phyloP scores from a whole-genome alignment of 2,797 vertebrate species.

The Sparidentex hasta region DNA sequence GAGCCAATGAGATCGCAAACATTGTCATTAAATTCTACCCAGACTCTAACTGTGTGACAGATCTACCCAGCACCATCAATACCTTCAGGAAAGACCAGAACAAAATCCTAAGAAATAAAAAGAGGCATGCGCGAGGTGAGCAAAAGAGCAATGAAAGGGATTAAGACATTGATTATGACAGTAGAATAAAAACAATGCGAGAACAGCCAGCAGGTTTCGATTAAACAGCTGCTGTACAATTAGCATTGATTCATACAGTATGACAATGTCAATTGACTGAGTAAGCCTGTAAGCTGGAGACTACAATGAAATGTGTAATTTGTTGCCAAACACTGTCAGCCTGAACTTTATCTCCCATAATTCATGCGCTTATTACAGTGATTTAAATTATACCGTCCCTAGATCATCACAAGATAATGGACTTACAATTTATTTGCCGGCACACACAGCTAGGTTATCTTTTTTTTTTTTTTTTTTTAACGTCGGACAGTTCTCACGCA shows the following conservation, averaged over 20 bases:
- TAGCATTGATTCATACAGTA: background rate
- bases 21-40: background rate
- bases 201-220: background rate
- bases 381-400: background rate
- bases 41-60: background rate
- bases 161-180: background rate
- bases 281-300: background rate
- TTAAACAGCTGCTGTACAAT: background rate
- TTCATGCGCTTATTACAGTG: slow-evolving; percentile 25
- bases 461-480: background rate
- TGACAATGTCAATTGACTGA: slow-evolving; percentile 15
- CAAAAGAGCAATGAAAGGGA: background rate
- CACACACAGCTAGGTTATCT: background rate
- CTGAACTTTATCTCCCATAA: slow-evolving; percentile 10
- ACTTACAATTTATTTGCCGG: background rate
- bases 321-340: slow-evolving; percentile 21
- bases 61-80: background rate
- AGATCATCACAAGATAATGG: slow-evolving; percentile 9
- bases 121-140: background rate
- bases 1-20: background rate
- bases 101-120: background rate
- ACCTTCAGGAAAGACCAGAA: background rate
- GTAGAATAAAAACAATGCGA: slow-evolving; percentile 9
- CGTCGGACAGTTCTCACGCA: background rate
- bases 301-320: slow-evolving; percentile 14